A percentile compares a stretch with the other conserved stretches of the same genome.
Conservation (phyloP, 2,797 vertebrate genomes). For the Channallabes apus region DNA sequence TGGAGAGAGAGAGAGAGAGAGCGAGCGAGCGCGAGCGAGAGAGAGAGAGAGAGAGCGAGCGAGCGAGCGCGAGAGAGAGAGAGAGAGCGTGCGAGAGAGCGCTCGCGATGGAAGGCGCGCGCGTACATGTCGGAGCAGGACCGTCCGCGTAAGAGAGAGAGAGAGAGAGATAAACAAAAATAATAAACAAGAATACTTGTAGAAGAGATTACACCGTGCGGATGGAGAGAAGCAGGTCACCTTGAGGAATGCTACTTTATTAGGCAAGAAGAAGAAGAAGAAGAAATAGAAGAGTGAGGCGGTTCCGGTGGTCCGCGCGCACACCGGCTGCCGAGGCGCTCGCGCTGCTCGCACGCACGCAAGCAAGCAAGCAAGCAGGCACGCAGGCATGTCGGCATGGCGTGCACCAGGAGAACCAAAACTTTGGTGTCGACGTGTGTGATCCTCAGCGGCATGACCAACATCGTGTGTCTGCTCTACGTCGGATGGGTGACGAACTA, state of each 20-base stretch:
- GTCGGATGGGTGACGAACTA: constrained; percentile 99
- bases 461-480: constrained; percentile 94
- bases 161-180: background rate
- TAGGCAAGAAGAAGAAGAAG: constrained; percentile 50
- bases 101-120: constrained; percentile 38
- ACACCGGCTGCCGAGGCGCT: constrained; percentile 68
- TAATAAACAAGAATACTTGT: background rate
- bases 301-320: constrained; percentile 57
- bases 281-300: constrained; percentile 22
- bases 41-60: background rate
- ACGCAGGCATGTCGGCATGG: constrained; percentile 93
- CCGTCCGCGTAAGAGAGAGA: background rate
- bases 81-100: constrained; percentile 18
- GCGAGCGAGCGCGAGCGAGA: too few relatives aligned
- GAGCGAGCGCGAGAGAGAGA: background rate
- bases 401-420: constrained; percentile 99
- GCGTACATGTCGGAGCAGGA: constrained; percentile 48
- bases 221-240: constrained; percentile 1
- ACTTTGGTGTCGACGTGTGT: constrained; percentile 99
- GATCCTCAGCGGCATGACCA: constrained; percentile 98
- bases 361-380: constrained; percentile 87
- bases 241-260: constrained; percentile 34
- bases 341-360: constrained; percentile 82
- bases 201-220: background rate
- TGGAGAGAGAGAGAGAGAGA: background rate